Conservation (phyloP, 2,888 invertebrate genomes). For the Meiosimyza platycephala region DNA sequence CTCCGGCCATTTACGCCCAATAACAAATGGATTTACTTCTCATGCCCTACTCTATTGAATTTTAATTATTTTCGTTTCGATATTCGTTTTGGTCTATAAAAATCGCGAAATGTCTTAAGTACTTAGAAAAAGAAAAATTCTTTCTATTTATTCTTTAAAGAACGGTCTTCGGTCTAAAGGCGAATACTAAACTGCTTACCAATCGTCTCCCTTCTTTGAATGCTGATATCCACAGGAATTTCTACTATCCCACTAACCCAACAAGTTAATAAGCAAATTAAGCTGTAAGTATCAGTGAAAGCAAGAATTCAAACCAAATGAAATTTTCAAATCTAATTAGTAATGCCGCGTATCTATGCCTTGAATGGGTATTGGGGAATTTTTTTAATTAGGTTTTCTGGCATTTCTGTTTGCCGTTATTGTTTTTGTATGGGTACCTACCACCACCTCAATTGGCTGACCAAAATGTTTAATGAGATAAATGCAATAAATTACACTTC, state of each 20-base stretch:
- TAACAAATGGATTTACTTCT: too few species aligned
- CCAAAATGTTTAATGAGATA: conserved; percentile 34
- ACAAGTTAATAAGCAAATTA: conserved; percentile 23
- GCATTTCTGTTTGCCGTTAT: background rate
- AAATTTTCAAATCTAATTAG: conserved; percentile 32
- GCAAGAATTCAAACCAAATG: background rate
- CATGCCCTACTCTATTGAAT: conserved; percentile 10
- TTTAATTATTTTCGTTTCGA: conserved; percentile 25
- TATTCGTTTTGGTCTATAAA: background rate
- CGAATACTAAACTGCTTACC: too few species aligned
- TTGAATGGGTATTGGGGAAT: background rate
- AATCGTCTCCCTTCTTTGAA: too few species aligned
- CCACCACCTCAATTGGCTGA: background rate
- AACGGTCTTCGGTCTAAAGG: too few species aligned
- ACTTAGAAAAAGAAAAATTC: background rate
- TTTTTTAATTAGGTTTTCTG: conserved; percentile 26
- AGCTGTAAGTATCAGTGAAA: conserved; percentile 8
- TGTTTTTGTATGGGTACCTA: background rate
- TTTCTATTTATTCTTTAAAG: background rate
- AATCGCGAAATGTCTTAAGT: background rate
- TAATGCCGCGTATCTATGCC: background rate
- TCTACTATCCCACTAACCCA: background rate
- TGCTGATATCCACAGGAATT: background rate
- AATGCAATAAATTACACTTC: conserved; percentile 33
- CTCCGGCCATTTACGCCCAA: background rate